Percentiles rank a stretch among this genome's conserved stretches.
These are phyloP conservation scores for Ceyx melanurus DNA, from an alignment of 2,113 vertebrate genomes.

Conservation along the genomic window DNA sequence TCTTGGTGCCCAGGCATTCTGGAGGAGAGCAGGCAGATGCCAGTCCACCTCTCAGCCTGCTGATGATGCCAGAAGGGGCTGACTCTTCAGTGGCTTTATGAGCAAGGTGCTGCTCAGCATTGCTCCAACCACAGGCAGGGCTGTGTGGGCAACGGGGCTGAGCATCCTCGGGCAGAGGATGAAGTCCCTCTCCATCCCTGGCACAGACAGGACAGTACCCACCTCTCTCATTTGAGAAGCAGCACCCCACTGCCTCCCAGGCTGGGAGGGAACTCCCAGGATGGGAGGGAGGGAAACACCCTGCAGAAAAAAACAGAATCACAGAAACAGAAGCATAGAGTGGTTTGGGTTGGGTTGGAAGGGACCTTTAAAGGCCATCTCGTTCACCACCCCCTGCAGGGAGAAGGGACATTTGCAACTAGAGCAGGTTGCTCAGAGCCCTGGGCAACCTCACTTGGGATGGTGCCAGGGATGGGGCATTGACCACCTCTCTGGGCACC, in stretches of 20 bases:
- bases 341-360: not conserved
- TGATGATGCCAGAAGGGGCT: rapidly evolving
- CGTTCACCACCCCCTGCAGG: not conserved
- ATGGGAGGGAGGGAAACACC: not conserved
- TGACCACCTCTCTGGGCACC: not conserved
- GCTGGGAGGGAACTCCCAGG: not conserved
- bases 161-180: not conserved
- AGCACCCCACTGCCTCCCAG: not conserved
- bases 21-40: rapidly evolving
- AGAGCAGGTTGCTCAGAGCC: not conserved
- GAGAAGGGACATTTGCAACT: not conserved
- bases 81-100: too few species aligned
- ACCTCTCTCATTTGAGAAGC: rapidly evolving
- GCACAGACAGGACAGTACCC: not conserved
- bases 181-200: not conserved
- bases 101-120: not conserved
- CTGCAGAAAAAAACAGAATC: not conserved
- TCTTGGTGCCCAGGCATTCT: not conserved
- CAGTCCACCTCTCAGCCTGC: not conserved
- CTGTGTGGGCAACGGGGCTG: not conserved
- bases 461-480: not conserved
- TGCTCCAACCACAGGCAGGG: rapidly evolving
- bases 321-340: not conserved
- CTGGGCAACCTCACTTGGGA: not conserved
- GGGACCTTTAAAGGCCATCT: not conserved